Evolutionary conservation across 92 coral and sea anemone genomes (phyloP), one percentile per base, ranked within the genome.

Genomic region (Actinernus sp.): DNA sequence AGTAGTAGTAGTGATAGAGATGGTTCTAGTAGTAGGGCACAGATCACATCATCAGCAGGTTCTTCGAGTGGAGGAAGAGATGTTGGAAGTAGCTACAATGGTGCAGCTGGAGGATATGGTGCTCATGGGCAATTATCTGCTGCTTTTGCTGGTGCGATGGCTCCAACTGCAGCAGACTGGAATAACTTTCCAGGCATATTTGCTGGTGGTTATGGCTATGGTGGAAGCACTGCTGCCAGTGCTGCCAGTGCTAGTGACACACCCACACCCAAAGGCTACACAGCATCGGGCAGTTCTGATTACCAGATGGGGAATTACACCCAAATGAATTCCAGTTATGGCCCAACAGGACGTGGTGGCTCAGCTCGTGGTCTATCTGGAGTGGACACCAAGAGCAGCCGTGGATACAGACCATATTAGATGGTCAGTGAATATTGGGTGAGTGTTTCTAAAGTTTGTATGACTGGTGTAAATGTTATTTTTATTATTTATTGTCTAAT

Each of bases 241-340:
- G 74, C 44, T 40, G 79, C 55, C 3, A 43, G 51, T 18, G 76
- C 33, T 3, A 71, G 58, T 19, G 78, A 70, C 21, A 58, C 22
- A 11, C 27, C 76, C 16, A 40, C 65, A 9, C 71, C 71, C 28
- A 49, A 45, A 11, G 49, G 50, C 52, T 23, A 51, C 6, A 49
- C 58, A 2, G 71, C 86, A 14, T 20, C 45, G 13, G 64, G 26
- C 6, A 2, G 77, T 2, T 28, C 29, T 50, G 96, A 89, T 24
- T 72, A 47, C 49, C 96, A 76, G 49, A 41, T 89, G 26, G 81
- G 87, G 1, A 79, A 39, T 81, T 89, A 89, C 73, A 68, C 41
- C 44, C 91, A 84, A 58, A 67, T 81, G 64, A 79, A 36, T 61
- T 84, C 96, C 2, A 54, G 39, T 51, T 89, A 71, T 79, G 96